Evolutionary conservation across 2,888 invertebrate genomes (phyloP).

Genomic region (Phymatocera aterrima): DNA sequence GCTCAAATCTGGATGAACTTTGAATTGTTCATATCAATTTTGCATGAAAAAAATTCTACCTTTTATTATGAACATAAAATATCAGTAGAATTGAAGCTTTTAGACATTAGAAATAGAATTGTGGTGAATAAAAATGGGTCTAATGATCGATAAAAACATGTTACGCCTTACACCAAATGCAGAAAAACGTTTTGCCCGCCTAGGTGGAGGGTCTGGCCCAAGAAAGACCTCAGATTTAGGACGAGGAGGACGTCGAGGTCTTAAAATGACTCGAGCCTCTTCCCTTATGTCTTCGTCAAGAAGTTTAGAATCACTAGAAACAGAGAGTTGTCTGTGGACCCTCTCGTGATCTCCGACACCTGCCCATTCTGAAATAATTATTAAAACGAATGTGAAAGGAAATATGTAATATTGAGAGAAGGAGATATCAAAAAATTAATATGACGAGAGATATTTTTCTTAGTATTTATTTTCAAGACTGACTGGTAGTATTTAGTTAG

Average conservation of each 20-base stretch:
- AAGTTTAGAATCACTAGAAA: conserved; percentile 94
- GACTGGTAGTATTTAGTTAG: not conserved
- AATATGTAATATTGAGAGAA: not conserved
- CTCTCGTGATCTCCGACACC: conserved; percentile 86
- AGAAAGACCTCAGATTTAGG: conserved; percentile 97
- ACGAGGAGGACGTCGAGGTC: conserved; percentile 94
- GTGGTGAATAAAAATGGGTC: too few relatives aligned
- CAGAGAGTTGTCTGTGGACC: conserved; percentile 92
- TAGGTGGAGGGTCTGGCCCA: conserved; percentile 79
- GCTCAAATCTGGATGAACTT: not conserved
- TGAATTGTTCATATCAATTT: too few relatives aligned
- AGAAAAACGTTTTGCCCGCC: conserved; percentile 94
- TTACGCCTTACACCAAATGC: conserved; percentile 92
- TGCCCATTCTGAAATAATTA: conserved; percentile 82
- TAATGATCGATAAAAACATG: not conserved
- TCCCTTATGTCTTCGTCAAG: conserved; percentile 93
- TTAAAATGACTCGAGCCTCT: conserved; percentile 91
- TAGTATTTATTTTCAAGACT: not conserved
- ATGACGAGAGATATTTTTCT: not conserved
- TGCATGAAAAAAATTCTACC: not conserved
- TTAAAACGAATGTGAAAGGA: not conserved
- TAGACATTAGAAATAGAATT: too few relatives aligned
- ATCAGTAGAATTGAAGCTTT: too few relatives aligned
- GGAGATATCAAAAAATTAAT: not conserved
- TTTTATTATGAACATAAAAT: not conserved